Evolutionary conservation across 2,888 invertebrate genomes (phyloP), one percentile per base, ranked within the genome.

Genomic region (Limulus polyphemus): DNA sequence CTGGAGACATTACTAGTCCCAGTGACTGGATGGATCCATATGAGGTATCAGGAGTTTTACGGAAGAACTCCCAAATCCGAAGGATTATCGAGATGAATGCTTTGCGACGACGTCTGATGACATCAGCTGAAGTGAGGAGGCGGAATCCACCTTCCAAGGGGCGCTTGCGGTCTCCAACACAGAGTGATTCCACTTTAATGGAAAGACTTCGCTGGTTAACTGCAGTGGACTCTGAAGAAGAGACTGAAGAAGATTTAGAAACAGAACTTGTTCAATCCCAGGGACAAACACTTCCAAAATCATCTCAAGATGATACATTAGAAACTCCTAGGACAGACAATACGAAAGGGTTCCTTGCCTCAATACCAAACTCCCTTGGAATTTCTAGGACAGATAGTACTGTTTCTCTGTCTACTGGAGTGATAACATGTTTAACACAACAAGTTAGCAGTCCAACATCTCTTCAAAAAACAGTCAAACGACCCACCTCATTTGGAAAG

Each of bases 141-240:
- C 59, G 67, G 12, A 61, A 62, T 32, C 61, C 60, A 47, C 62
- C 65, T 10, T 59, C 61, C 10, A 58, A 50, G 13, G 54, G 54
- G 2, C 55, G 67, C 10, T 65, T 65, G 3, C 64, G 65, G 49
- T 67, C 67, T 2, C 67, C 67, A 11, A 49, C 62, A 11, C 52
- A 60, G 1, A 62, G 62, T 12, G 62, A 60, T 54, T 84, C 88
- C 59, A 88, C 90, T 0, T 78, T 92, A 51, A 88, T 90, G 62
- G 92, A 92, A 73, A 83, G 90, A 65, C 89, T 92, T 68, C 84
- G 88, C 56, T 85, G 87, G 73, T 78, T 92, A 57, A 92, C 91
- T 58, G 67, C 65, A 3, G 54, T 65, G 9, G 67, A 67, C 17
- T n/a, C 13, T 14, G 13, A 54, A 14, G 54, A 11, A 7, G 54